Conservation (phyloP, 2,797 vertebrate species). For the Gymnothorax javanicus region DNA sequence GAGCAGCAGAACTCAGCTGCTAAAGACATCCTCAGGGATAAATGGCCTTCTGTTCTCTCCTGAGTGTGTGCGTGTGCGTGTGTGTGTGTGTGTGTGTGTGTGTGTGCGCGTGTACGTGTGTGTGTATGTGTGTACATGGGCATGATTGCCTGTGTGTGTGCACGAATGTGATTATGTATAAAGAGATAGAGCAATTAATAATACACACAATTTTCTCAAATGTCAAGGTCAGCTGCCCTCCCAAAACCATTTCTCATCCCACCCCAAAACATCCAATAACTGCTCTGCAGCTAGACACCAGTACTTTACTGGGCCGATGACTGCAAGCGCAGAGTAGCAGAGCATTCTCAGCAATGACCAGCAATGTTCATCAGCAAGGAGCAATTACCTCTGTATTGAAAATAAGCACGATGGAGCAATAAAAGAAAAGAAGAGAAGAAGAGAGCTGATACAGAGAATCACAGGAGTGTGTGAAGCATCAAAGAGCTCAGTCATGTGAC, state of each 20-base stretch:
- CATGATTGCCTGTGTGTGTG: background rate
- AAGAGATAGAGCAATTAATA: too few relatives aligned
- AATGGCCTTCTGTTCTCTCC: background rate
- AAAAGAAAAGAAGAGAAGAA: background rate
- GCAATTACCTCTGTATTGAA: background rate
- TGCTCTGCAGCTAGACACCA: background rate
- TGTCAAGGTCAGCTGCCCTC: background rate
- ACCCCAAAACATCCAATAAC: background rate
- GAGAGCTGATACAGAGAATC: background rate
- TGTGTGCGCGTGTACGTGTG: background rate
- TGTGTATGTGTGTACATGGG: background rate
- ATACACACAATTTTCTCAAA: background rate
- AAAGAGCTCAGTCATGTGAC: background rate
- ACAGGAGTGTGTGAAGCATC: background rate
- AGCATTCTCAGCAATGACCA: constrained; percentile 1
- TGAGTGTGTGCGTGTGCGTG: background rate
- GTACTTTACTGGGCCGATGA: background rate
- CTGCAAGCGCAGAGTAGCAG: background rate
- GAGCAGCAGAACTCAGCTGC: constrained; percentile 5
- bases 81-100: background rate
- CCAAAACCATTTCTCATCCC: background rate
- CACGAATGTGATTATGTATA: too few relatives aligned
- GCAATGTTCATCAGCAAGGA: background rate
- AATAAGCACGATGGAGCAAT: background rate
- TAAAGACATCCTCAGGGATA: background rate